Percentiles rank a stretch among this genome's conserved stretches.
Evolutionary conservation across 2,113 vertebrate species (phyloP).

Genomic region (Pachypanchax playfairii): DNA sequence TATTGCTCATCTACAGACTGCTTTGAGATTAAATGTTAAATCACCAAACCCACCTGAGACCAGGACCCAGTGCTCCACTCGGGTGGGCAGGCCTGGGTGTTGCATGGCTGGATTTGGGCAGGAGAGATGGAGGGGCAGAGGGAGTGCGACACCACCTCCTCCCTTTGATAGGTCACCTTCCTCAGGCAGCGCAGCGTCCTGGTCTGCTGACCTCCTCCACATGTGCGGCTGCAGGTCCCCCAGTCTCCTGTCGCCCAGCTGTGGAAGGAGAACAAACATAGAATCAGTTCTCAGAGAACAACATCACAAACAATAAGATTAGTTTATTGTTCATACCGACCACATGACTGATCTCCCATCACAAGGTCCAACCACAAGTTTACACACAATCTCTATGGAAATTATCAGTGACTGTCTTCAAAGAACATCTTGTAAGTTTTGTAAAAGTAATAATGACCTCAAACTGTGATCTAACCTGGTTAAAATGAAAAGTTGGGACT

Average conservation of each 20-base stretch:
- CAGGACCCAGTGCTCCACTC: constrained; percentile 88
- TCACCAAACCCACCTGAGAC: constrained; percentile 91
- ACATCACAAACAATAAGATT: neutral
- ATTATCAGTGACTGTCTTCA: neutral
- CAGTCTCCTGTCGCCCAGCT: constrained; percentile 91
- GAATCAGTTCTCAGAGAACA: neutral
- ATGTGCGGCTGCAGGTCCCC: constrained; percentile 86
- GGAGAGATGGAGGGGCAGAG: constrained; percentile 89
- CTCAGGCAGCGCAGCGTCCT: constrained; percentile 87
- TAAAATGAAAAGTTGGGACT: neutral
- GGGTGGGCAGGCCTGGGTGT: constrained; percentile 86
- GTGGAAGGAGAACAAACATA: constrained; percentile 2
- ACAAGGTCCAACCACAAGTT: constrained; percentile 28
- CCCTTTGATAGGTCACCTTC: constrained; percentile 87
- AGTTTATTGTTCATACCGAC: constrained; percentile 18
- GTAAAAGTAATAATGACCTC: constrained; percentile 4
- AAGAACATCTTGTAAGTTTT: neutral
- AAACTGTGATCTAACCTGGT: neutral
- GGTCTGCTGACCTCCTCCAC: constrained; percentile 89
- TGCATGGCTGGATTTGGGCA: constrained; percentile 85
- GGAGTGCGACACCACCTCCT: constrained; percentile 83
- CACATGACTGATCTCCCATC: constrained; percentile 35
- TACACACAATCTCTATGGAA: constrained; percentile 11
- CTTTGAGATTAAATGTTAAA: no score
- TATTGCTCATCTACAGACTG: no score